Base-by-base conservation (phyloP, 1,140 invertebrate species). In the honey bee (Apis mellifera) region DNA sequence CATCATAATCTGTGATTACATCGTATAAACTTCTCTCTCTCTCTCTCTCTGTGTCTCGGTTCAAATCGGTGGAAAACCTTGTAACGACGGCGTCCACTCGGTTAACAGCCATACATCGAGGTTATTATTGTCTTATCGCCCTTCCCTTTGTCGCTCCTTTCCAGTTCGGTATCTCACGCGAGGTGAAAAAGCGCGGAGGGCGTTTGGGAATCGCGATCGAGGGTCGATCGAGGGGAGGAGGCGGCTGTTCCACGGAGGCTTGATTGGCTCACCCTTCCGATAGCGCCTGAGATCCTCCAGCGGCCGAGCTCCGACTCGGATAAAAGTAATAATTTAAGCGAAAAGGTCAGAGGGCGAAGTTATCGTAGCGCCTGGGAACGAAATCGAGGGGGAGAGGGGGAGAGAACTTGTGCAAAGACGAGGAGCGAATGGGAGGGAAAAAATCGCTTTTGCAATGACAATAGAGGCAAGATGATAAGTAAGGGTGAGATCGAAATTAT, bases 261-360 rank as follows among this genome's bases (percentile, higher is more conserved):
- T 88, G 87, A 88, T 87, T 88, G 86, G 86, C 62, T 32, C 32
- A 32, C 32, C 32, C 32, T 32, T 32, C 86, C 82, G 86, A 88
- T 87, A 87, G 69, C 76, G 66, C 78, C 78, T 87, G 78, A 3
- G 78, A 84, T 87, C 70, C 83, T 82, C 78, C 60, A 87, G 78
- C 82, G 84, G 78, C 48, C 70, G 54, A 82, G 75, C 79, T 32
- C 70, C 26, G 32, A 13, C 19, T 59, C 64, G 85, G 86, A 87
- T 87, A 87, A 87, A 87, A 84, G 86, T 86, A 86, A 87, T 86
- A 87, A 87, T 82, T 87, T 87, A 76, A 84, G 52, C 64, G 82
- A 87, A 87, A 42, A 87, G 85, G 86, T 87, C 82, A 84, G 71
- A 84, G 76, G 86, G 72, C 59, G 72, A 9, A 72, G 73, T 87